These are phyloP conservation scores for Apis cerana DNA, from an alignment of 1,140 invertebrate species.

Conservation along the genomic window DNA sequence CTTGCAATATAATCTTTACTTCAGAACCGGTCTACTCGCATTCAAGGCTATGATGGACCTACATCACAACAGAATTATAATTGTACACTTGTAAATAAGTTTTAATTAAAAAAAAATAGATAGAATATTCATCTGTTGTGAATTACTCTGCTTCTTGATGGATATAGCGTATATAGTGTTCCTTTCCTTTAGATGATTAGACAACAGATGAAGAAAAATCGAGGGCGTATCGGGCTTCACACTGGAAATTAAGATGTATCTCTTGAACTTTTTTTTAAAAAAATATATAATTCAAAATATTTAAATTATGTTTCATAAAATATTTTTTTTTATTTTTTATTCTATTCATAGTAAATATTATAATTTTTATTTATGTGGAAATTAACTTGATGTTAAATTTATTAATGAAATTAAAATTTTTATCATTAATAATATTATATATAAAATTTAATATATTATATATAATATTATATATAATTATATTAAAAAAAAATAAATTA, in stretches of 20 bases:
- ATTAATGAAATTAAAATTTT: background rate
- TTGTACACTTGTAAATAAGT: constrained; percentile 74
- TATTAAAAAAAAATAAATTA: background rate
- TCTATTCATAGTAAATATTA: background rate
- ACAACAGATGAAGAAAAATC: constrained; percentile 52
- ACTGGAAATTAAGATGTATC: constrained; percentile 60
- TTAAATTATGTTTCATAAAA: background rate
- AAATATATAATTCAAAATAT: background rate
- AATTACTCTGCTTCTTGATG: constrained; percentile 71
- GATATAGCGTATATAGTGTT: constrained; percentile 72
- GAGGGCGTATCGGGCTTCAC: constrained; percentile 68
- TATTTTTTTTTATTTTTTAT: background rate
- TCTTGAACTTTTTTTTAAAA: constrained; percentile 39
- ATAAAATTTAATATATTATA: background rate
- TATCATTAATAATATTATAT: background rate
- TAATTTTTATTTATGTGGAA: background rate
- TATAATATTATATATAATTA: background rate
- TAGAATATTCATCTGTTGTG: constrained; percentile 69
- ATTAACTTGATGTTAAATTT: background rate
- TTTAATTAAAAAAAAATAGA: constrained; percentile 60
- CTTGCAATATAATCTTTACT: constrained; percentile 66
- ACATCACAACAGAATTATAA: constrained; percentile 59
- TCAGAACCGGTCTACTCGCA: constrained; percentile 68
- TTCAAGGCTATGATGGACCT: constrained; percentile 70
- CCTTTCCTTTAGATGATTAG: constrained; percentile 67